Percentiles rank a stretch among this genome's conserved stretches.
These are phyloP conservation scores for Onychorhynchus coronatus DNA, from an alignment of 2,113 vertebrate species.

Conservation along the genomic window DNA sequence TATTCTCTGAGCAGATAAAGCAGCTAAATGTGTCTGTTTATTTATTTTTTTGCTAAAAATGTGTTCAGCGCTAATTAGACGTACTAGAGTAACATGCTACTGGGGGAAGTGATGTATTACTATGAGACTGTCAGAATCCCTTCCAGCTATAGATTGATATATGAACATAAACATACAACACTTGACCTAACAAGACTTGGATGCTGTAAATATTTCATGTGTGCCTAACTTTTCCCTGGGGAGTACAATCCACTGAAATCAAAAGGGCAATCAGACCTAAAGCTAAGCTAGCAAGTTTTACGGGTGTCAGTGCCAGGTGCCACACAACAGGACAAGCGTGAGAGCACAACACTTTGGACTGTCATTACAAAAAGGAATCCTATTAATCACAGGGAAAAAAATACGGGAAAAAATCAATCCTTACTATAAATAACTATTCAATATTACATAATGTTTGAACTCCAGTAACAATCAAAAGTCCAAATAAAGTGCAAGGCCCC, in stretches of 20 bases:
- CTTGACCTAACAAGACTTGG: neutral
- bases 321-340: rapidly evolving
- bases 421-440: neutral
- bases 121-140: neutral
- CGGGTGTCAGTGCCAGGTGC: neutral
- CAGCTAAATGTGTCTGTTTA: neutral
- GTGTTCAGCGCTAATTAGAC: neutral
- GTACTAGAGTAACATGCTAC: neutral
- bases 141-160: neutral
- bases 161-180: neutral
- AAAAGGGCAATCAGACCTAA: neutral
- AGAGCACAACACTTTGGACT: neutral
- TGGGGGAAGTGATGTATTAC: neutral
- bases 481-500: neutral
- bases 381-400: neutral
- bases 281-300: neutral
- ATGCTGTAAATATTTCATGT: neutral
- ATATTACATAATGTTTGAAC: neutral
- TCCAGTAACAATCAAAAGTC: neutral
- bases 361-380: neutral
- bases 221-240: rapidly evolving
- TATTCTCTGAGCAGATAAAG: neutral
- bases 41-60: neutral
- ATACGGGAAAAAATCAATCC: neutral
- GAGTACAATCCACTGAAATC: neutral